Base-by-base conservation (phyloP, 2,888 invertebrate species). In the Microchrysa polita region DNA sequence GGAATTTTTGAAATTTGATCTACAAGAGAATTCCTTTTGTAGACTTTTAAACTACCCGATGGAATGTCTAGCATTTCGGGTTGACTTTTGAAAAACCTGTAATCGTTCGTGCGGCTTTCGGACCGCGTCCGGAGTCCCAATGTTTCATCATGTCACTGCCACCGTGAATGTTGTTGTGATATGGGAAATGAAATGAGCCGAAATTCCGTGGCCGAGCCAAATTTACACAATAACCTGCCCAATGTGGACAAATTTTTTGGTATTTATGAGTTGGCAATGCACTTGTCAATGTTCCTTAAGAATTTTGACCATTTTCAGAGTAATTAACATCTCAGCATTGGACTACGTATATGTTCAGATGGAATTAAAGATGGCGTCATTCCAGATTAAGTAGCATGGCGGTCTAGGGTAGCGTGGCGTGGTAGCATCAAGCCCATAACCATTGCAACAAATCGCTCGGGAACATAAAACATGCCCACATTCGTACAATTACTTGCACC, bases 271-370 rank as follows among this genome's bases (percentile, higher is more conserved):
- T 69, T 57, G 69, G 34, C 55, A 55, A 69, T 57, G 69, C 69
- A 69, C 69, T 69, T 69, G 69, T 69, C 72, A 59, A 69, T 71
- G 63, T 73, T 65, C 69, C 44, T 27, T 20, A 63, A 22, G 59
- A 73, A 69, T 75, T 73, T 73, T 67, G 61, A 61, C 73, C 73
- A 57, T 75, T 55, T 61, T 27, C 48, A 63, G 65, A 73, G 75
- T 75, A 75, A 75, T 75, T 75, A 75, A 75, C 75, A 75, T 75
- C 75, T 75, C 73, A 60, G 72, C 22, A 34, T 73, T 57, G 57
- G 65, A 63, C 48, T 73, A 42, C 27, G 27, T 34, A 34, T n/a
- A n/a, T 7, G 27, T 16, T 60, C 44, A 27, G 48, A 42, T 69
- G 55, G 20, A 40, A 40, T 40, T 34, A 48, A 65, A 65, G 14